A percentile compares a stretch with the other conserved stretches of the same genome.
Evolutionary conservation across 64 coral and sea anemone genomes (phyloP).

Genomic region (Dendronephthya gigantea): DNA sequence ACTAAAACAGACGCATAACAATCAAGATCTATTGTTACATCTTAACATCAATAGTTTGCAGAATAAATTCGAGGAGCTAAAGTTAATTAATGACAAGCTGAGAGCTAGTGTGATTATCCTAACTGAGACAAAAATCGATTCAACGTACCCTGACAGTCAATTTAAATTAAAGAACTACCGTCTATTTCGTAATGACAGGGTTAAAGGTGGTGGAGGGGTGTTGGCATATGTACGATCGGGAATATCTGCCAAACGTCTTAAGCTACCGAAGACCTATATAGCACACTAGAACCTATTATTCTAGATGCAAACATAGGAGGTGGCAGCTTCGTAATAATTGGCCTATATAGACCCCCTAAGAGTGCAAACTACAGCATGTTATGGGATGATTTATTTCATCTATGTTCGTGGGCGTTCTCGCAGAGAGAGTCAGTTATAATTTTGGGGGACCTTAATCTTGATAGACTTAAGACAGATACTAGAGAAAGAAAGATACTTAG

Average conservation of each 20-base stretch:
- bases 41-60: conserved; percentile 28
- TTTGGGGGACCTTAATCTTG: neutral
- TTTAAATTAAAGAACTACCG: conserved; percentile 3
- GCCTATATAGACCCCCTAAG: conserved; percentile 17
- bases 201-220: conserved; percentile 29
- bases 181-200: conserved; percentile 29
- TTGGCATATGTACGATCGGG: conserved; percentile 24
- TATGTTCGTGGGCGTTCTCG: neutral
- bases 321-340: neutral
- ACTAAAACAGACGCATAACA: too few relatives aligned
- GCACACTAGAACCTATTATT: conserved; percentile 1
- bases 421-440: neutral
- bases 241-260: neutral
- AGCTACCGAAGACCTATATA: neutral
- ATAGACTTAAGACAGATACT: neutral
- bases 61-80: conserved; percentile 27
- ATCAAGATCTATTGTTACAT: neutral
- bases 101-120: conserved; percentile 17
- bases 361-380: neutral
- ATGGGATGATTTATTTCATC: neutral
- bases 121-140: conserved; percentile 33
- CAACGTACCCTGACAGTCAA: conserved; percentile 18
- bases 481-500: neutral
- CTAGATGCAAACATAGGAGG: neutral
- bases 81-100: neutral